Evolutionary conservation across 2,888 invertebrate genomes (phyloP).

Genomic region (Platynereis dumerilii): DNA sequence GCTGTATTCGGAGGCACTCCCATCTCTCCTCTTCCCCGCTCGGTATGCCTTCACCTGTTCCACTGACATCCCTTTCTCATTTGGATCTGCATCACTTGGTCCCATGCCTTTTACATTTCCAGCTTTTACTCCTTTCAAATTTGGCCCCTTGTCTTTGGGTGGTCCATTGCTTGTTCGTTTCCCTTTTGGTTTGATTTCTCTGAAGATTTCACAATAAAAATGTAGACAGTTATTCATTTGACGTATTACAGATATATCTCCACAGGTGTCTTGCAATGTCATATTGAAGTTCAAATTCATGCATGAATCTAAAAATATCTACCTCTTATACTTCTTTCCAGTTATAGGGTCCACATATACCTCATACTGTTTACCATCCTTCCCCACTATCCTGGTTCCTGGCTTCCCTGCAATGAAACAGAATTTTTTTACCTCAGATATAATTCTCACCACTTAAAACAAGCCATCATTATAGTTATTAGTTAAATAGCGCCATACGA

Average conservation of each 20-base stretch:
- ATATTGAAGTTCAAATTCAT: too few species aligned
- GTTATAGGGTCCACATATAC: constrained; percentile 59
- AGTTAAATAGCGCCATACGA: too few species aligned
- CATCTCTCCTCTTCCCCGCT: constrained; percentile 35
- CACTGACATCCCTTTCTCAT: constrained; percentile 34
- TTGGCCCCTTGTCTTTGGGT: too few species aligned
- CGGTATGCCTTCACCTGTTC: constrained; percentile 35
- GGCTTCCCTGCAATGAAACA: constrained; percentile 47
- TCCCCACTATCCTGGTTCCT: constrained; percentile 53
- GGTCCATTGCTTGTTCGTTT: neutral
- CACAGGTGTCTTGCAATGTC: neutral
- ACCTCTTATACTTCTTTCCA: constrained; percentile 63
- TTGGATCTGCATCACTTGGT: constrained; percentile 25
- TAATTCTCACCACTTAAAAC: neutral
- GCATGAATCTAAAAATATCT: constrained; percentile 33
- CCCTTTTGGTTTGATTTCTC: neutral
- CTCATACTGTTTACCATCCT: constrained; percentile 59
- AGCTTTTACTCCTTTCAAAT: neutral
- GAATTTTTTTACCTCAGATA: too few species aligned
- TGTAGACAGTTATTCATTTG: too few species aligned
- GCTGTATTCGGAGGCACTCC: constrained; percentile 19
- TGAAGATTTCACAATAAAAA: too few species aligned
- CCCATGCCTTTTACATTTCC: constrained; percentile 14
- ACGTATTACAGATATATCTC: too few species aligned
- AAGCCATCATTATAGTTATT: too few species aligned